Base-by-base conservation (phyloP, 2,113 vertebrate species). In the Setophaga coronata region DNA sequence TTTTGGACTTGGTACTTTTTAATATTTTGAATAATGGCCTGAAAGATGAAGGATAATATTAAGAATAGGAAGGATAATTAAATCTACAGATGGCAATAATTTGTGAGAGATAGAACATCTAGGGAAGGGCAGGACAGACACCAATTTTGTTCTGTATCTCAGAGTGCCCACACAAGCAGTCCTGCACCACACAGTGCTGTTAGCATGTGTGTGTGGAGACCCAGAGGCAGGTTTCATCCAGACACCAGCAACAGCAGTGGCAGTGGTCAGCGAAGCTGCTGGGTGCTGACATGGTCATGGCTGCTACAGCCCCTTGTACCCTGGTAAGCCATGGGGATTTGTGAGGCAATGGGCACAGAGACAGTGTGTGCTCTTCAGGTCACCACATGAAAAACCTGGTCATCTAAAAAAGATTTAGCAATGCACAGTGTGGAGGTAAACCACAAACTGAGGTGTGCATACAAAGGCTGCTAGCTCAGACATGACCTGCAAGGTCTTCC, bases 161-260 rank as follows among this genome's bases (percentile, higher is more conserved):
- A 71, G 13, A 73, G 26, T 84, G 19, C 66, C 14, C 0, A 0
- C 12, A n/a, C 4, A 38, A 83, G 14, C 43, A 72, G 45, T 17
- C 10, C n/a, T 2, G 1, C 26, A 34, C 48, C 19, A 20, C 7
- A 3, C 16, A 36, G 25, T 10, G 45, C 8, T 38, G 12, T 16
- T 57, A 19, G 9, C 33, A 4, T 4, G 29, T 0, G 1, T 33
- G 20, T 34, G 24, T 40, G 14, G 14, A 77, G 31, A 86, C 3
- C 6, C 24, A 23, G 62, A 58, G 13, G n/a, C 21, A 80, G 43
- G 29, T 60, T 87, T 71, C 36, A 53, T 17, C 6, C 8, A 3
- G 51, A 14, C 31, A 17, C 25, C 28, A 73, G 24, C 45, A 81
- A 50, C 26, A 64, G 48, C 29, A 74, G 73, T 12, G 29, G 14